phyloP scores from a whole-genome alignment of 2,113 vertebrate genomes.

The Ornithorhynchus anatinus region DNA sequence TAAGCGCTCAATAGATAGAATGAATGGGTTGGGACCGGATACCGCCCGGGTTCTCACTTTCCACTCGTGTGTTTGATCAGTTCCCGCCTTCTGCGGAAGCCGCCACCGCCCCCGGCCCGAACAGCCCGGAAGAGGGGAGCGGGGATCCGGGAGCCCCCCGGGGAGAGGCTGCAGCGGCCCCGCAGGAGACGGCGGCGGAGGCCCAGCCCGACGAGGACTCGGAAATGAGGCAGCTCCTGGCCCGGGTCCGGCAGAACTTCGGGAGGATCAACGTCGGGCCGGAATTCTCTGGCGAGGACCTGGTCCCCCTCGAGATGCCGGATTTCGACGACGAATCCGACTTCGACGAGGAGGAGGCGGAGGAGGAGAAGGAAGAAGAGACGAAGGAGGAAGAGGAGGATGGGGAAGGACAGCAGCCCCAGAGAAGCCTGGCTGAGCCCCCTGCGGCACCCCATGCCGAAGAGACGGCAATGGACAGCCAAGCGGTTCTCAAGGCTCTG shows the following conservation, averaged over 20 bases:
- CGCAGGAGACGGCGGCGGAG: constrained; percentile 28
- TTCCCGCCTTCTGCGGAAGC: constrained; percentile 7
- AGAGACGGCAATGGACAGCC: constrained; percentile 55
- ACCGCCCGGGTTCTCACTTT: no score
- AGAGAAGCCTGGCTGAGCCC: no score
- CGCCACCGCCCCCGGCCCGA: constrained; percentile 13
- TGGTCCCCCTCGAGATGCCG: constrained; percentile 87
- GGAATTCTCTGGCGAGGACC: constrained; percentile 89
- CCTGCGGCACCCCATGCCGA: constrained; percentile 9
- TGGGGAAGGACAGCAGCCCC: background rate
- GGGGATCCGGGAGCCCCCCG: background rate
- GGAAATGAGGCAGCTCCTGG: constrained; percentile 80
- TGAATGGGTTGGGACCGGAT: background rate
- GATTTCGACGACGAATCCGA: constrained; percentile 77
- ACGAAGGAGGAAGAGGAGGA: background rate
- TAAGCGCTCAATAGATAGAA: no score
- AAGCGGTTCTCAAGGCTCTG: constrained; percentile 77
- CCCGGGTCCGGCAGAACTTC: constrained; percentile 89
- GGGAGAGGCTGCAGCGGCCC: background rate
- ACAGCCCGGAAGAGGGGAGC: background rate
- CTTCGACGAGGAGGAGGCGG: constrained; percentile 61
- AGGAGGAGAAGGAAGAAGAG: constrained; percentile 58
- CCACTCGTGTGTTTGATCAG: constrained; percentile 42
- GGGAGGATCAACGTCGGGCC: constrained; percentile 91
- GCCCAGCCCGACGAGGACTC: constrained; percentile 20